Base-by-base conservation (phyloP, 2,888 invertebrate species). In the Spisula solida region DNA sequence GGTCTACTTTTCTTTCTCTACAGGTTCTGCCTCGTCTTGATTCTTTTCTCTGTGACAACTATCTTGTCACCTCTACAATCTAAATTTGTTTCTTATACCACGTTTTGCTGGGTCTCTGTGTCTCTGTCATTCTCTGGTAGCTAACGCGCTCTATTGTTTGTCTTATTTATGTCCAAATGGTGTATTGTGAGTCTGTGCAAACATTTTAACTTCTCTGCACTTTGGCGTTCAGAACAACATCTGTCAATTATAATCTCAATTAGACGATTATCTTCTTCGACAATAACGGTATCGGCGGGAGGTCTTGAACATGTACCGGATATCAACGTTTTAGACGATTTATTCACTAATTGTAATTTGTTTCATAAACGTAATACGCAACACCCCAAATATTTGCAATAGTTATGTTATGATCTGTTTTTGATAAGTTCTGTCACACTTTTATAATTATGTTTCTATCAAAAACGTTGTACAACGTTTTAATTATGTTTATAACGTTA, bases 161-260 rank as follows among this genome's bases (percentile, higher is more conserved):
- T 66, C 25, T 10, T 66, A 0, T 5, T 8, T n/a, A n/a, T 66
- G n/a, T 66, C 75, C 75, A 75, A 25, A 18, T 34, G 75, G 75
- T 18, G 75, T 75, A 18, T 75, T 34, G 75, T 75, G 75, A 75
- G 75, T 75, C 75, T 75, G 75, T 75, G 34, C 5, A 6, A 75
- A 75, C 25, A 18, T 75, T 75, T 75, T 75, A 34, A 25, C 25
- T 8, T 25, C 20, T 41, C 12, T 34, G 75, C 75, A 75, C 75
- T 31, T 75, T 75, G n/a, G 31, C 34, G 18, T 25, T 31, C 34
- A 25, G 18, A 34, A 16, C 31, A 31, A 18, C 10, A 34, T 25
- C 2, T 75, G 25, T 34, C 5, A 75, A 12, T 31, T 8, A 31
- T 75, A 12, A 14, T 20, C 34, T 75, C 75, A 75, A 75, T 34